phyloP scores from a whole-genome alignment of 2,113 vertebrate species.

The Peromyscus maniculatus region DNA sequence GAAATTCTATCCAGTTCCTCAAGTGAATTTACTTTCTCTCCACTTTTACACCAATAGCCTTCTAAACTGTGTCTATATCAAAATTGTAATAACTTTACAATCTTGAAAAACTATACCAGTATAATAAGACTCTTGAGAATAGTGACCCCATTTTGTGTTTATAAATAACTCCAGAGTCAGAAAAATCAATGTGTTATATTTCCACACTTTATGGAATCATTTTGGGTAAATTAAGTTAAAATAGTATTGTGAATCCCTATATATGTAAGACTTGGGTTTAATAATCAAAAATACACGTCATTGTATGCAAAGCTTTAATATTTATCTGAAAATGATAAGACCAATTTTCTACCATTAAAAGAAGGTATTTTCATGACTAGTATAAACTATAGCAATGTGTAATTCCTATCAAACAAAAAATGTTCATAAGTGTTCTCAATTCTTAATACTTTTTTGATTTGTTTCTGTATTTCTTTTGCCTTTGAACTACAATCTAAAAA shows the following conservation, averaged over 20 bases:
- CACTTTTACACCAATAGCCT: not conserved
- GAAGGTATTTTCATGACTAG: not conserved
- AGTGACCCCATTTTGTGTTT: not conserved
- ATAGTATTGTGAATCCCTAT: not conserved
- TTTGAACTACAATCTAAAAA: not conserved
- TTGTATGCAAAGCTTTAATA: not conserved
- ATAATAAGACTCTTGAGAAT: not conserved
- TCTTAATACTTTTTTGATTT: not conserved
- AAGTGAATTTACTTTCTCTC: slow-evolving; percentile 16
- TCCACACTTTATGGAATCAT: not conserved
- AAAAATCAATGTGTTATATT: slow-evolving; percentile 1
- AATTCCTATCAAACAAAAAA: not conserved
- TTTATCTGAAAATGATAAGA: not conserved
- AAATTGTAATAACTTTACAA: slow-evolving; percentile 16
- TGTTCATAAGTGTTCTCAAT: not conserved
- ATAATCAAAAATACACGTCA: not conserved
- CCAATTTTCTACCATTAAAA: not conserved
- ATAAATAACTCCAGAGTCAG: not conserved
- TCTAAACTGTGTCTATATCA: not conserved
- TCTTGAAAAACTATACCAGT: not conserved
- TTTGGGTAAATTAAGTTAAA: not conserved
- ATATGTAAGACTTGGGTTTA: not conserved
- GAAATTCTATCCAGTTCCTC: not conserved
- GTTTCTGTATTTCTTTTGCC: not conserved
- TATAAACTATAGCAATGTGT: not conserved